A percentile compares a stretch with the other conserved stretches of the same genome.
These are phyloP conservation scores for Polymixis lichenea DNA, from an alignment of 2,888 invertebrate species.

Conservation along the genomic window DNA sequence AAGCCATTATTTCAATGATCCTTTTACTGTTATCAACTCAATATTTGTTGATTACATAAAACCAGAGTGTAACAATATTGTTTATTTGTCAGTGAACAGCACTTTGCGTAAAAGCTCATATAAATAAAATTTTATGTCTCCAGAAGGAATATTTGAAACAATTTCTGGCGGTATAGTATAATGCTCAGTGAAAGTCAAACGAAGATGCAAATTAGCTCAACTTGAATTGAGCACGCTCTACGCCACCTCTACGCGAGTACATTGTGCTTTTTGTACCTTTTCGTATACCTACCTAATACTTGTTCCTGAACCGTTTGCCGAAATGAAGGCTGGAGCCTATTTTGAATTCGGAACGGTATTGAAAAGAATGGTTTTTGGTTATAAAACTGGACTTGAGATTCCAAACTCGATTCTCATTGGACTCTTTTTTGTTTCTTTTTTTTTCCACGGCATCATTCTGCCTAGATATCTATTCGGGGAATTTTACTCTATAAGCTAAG, in stretches of 20 bases:
- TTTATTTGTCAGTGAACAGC: neutral
- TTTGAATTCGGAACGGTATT: slow-evolving; percentile 30
- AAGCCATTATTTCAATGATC: no score
- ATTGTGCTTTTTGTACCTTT: slow-evolving; percentile 33
- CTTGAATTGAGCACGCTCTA: slow-evolving; percentile 73
- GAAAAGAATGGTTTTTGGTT: slow-evolving; percentile 3
- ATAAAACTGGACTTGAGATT: neutral
- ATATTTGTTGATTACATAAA: neutral
- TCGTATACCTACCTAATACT: slow-evolving; percentile 6
- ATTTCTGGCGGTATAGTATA: slow-evolving; percentile 12
- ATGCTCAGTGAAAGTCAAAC: slow-evolving; percentile 44
- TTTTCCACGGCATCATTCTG: neutral
- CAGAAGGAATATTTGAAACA: slow-evolving; percentile 15
- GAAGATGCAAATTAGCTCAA: slow-evolving; percentile 73
- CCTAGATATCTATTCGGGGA: neutral
- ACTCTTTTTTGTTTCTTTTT: neutral
- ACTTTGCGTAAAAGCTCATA: neutral
- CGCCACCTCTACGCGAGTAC: slow-evolving; percentile 24
- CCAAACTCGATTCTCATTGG: neutral
- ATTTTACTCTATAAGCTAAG: no score
- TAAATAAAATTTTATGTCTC: neutral
- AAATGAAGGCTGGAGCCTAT: slow-evolving; percentile 16
- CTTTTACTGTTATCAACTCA: neutral
- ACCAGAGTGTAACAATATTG: neutral
- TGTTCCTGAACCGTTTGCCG: slow-evolving; percentile 1